Base-by-base conservation (phyloP, 1,140 invertebrate genomes). In the Cryptotermes secundus region DNA sequence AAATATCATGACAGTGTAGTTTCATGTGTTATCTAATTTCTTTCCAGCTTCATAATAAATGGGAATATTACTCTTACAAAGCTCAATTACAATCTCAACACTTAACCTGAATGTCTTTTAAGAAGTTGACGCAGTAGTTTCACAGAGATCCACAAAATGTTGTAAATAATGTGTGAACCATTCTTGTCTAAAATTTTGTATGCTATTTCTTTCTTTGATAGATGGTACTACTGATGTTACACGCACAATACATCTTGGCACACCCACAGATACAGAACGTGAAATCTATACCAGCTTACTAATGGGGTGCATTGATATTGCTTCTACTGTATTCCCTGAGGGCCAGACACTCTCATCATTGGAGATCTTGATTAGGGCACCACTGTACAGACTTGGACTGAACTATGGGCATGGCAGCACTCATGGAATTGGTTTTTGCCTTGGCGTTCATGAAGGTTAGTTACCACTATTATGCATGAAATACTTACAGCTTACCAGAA, bases 151-250 rank as follows among this genome's bases (percentile, higher is more conserved):
- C 38, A 4, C 38, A 42, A 14, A 42, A 42, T 42, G 38, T 10
- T 42, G 38, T 6, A 14, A 42, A 42, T 42, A 14, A 0, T 14
- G n/a, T n/a, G n/a, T n/a, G n/a, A 42, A 12, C 16, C 9, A 14
- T 42, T 2, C 16, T 42, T 42, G 38, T 14, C 38, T 42, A 42
- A 42, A 42, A 49, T 49, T 49, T 49, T 49, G 16, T n/a, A 79
- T 80, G 35, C 9, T 80, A 84, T 42, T 42, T 42, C 85, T 59
- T 59, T 59, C n/a, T 72, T 26, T 31, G n/a, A 19, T 85, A 88
- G 91, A 93, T 89, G 93, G 93, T 45, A 94, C 93, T 22, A 94
- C 94, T 24, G 94, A 95, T 88, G 92, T 94, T 9, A 95, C 94
- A 7, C 89, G 94, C 87, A 94, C 94, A 7, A 87, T 94, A 34